Evolutionary conservation across 35 echinoderm and acorn worm species (phyloP).

Genomic region (Ptychodera flava): DNA sequence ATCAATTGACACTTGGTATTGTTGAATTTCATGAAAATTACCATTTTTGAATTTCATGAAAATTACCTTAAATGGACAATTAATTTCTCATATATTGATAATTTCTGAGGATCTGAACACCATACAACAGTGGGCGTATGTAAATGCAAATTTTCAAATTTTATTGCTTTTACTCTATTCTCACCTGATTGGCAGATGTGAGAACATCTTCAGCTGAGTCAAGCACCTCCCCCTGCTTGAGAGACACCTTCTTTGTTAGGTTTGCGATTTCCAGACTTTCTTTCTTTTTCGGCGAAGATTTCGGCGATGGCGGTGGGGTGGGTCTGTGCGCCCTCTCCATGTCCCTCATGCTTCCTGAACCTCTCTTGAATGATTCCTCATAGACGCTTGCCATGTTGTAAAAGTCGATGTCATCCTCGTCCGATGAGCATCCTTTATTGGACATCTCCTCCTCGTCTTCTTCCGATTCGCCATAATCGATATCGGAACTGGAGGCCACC

Average conservation of each 20-base stretch:
- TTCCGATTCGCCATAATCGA: not conserved
- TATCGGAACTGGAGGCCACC: not conserved
- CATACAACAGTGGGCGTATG: too few relatives aligned
- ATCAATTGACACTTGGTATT: too few relatives aligned
- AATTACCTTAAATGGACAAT: too few relatives aligned
- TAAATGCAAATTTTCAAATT: too few relatives aligned
- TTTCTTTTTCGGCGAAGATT: conserved; percentile 43
- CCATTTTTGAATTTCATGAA: too few relatives aligned
- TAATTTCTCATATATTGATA: too few relatives aligned
- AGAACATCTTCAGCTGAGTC: conserved; percentile 93
- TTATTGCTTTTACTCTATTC: too few relatives aligned
- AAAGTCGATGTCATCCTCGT: not conserved
- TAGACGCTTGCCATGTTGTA: not conserved
- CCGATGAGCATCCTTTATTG: not conserved
- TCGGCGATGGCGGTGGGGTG: conserved; percentile 33
- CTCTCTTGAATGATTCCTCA: not conserved
- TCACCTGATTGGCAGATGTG: conserved; percentile 90
- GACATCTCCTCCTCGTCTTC: not conserved
- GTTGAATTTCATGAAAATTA: too few relatives aligned
- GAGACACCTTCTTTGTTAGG: conserved; percentile 83
- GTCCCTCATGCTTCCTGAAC: not conserved
- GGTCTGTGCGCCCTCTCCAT: not conserved
- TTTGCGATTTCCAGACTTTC: conserved; percentile 74
- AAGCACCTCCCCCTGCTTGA: conserved; percentile 85
- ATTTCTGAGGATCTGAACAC: too few relatives aligned